Evolutionary conservation across 2,888 invertebrate species (phyloP), one percentile per base, ranked within the genome.

Genomic region (Aradus depressus): DNA sequence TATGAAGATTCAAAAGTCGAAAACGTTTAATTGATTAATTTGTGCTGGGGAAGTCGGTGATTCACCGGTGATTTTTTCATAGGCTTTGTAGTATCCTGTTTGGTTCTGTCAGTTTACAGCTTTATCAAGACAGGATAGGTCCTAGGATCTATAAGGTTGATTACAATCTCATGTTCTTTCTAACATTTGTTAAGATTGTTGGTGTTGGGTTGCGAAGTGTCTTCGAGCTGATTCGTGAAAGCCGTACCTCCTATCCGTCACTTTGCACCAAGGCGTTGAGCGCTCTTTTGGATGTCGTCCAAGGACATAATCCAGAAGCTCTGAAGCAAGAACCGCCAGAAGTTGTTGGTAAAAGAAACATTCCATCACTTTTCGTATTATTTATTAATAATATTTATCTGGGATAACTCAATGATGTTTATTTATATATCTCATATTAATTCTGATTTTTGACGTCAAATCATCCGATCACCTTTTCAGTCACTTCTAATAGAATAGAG

Each of bases 161-260:
- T 28, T 28, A 28, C 12, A 28, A 28, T 28, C 28, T 28, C 28
- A 10, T 28, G 8, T 28, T 10, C 8, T 28, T 28, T 28, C 12
- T 10, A 10, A 10, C 25, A 50, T 38, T 18, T 16, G 32, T 49
- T 22, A 31, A 80, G 80, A 80, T 89, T 62, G 87, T 89, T 45
- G 84, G 85, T 41, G 79, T 88, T 56, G 89, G 89, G 1, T 67
- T 90, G 57, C 75, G 81, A 60, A 86, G 90, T 57, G 85, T 97
- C 3, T 93, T 96, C 68, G 85, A 92, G 62, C 72, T 97, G 31
- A 86, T 97, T 60, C 78, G 84, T 53, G 91, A 93, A 66, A 87
- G 93, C 48, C 76, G 88, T 53, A 75, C 76, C 49, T 75, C 81
- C 14, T 88, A 95, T 69, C 84, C 92, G 2, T 73, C 75, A 51